These are phyloP conservation scores for Rhineura floridana DNA, from an alignment of 2,113 vertebrate genomes.

Conservation along the genomic window DNA sequence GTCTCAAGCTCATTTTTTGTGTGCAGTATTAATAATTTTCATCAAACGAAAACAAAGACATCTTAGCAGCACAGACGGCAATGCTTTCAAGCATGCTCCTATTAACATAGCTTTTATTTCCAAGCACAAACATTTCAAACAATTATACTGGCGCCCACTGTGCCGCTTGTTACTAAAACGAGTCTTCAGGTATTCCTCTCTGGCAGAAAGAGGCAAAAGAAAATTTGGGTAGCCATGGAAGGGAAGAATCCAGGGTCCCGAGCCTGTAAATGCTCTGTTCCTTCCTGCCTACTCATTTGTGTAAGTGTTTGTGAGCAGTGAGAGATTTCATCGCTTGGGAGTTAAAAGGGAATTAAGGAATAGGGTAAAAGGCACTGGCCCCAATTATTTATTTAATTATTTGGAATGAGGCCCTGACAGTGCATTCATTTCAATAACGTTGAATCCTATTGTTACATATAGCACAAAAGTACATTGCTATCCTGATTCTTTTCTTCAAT, in stretches of 20 bases:
- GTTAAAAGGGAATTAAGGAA: not conserved
- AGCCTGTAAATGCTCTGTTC: conserved; percentile 32
- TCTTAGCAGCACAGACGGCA: conserved; percentile 57
- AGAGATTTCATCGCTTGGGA: not conserved
- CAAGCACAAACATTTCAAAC: conserved; percentile 74
- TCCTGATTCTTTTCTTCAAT: conserved; percentile 1
- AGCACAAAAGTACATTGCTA: not conserved
- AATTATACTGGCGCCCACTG: conserved; percentile 67
- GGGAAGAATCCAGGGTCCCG: conserved; percentile 19
- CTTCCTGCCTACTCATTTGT: conserved; percentile 25
- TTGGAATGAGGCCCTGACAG: not conserved
- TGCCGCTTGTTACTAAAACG: conserved; percentile 54
- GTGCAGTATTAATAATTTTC: conserved; percentile 79
- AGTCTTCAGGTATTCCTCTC: conserved; percentile 49
- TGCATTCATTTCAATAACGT: conserved; percentile 36
- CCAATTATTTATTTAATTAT: too few species aligned
- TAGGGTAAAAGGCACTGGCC: not conserved
- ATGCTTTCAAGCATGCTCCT: conserved; percentile 65
- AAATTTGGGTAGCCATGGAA: conserved; percentile 62
- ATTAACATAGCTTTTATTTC: conserved; percentile 78
- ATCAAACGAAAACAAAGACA: conserved; percentile 73
- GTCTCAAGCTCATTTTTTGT: conserved; percentile 77
- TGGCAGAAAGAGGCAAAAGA: conserved; percentile 56
- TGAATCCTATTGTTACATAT: conserved; percentile 36
- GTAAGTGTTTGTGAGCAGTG: not conserved